Conservation (phyloP, 2,888 invertebrate genomes). For the Cancer borealis region DNA sequence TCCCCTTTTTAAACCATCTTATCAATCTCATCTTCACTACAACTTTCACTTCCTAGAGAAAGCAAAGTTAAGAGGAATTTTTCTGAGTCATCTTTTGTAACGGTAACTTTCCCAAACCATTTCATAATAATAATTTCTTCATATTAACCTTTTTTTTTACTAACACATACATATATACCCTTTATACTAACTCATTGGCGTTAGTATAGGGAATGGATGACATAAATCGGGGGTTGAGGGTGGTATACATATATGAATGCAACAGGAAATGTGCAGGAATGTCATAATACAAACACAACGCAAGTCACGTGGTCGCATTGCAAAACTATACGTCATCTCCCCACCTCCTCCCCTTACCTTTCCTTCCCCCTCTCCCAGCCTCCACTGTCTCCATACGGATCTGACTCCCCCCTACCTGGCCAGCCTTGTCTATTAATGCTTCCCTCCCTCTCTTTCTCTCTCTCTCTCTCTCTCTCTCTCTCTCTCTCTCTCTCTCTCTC, state of each 20-base stretch:
- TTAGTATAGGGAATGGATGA: too few species aligned
- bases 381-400: slow-evolving; percentile 22
- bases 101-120: too few species aligned
- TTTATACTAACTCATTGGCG: too few species aligned
- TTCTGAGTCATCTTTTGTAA: background rate
- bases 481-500: slow-evolving; percentile 29
- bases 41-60: background rate
- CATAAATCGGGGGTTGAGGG: background rate
- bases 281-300: background rate
- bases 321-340: background rate
- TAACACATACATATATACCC: too few species aligned
- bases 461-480: too few species aligned
- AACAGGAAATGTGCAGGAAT: slow-evolving; percentile 12
- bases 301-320: background rate
- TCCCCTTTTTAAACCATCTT: background rate
- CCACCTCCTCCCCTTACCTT: background rate
- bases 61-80: background rate
- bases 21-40: background rate
- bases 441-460: slow-evolving; percentile 17
- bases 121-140: too few species aligned
- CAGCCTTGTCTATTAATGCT: background rate
- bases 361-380: background rate
- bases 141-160: too few species aligned
- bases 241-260: background rate
- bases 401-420: background rate